Conservation (phyloP, 2,797 vertebrate species). For the Caiman crocodilus region DNA sequence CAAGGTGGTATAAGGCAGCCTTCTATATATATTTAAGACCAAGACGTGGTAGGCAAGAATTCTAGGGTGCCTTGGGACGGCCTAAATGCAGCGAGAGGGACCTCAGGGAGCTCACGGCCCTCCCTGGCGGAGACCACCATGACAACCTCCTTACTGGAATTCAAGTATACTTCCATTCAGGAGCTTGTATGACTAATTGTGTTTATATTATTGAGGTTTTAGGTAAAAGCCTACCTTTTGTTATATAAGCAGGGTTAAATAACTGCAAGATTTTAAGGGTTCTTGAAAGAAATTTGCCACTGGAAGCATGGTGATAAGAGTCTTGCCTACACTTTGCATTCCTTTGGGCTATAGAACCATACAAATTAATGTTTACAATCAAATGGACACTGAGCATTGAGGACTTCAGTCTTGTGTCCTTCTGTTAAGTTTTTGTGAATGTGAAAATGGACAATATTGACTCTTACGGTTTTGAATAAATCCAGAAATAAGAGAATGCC, state of each 20-base stretch:
- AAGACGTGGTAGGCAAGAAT: too few species aligned
- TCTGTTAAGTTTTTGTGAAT: background rate
- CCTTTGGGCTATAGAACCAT: background rate
- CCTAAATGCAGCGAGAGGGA: too few species aligned
- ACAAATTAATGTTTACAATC: background rate
- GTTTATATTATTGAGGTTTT: background rate
- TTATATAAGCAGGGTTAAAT: background rate
- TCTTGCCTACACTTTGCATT: background rate
- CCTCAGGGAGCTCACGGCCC: too few species aligned
- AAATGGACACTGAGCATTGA: background rate
- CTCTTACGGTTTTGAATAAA: background rate
- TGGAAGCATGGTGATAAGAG: background rate
- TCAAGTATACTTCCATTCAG: background rate
- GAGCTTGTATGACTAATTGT: conserved; percentile 2
- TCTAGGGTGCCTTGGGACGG: too few species aligned
- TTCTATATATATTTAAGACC: too few species aligned
- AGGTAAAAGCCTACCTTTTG: background rate
- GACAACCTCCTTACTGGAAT: background rate
- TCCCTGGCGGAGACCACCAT: too few species aligned
- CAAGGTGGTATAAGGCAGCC: too few species aligned
- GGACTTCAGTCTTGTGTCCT: background rate
- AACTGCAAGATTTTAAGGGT: background rate
- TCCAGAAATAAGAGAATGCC: background rate
- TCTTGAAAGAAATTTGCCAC: background rate
- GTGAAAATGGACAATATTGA: background rate